A percentile compares a stretch with the other conserved stretches of the same genome.
Conservation (phyloP, 2,113 vertebrate species). For the Perca flavescens region DNA sequence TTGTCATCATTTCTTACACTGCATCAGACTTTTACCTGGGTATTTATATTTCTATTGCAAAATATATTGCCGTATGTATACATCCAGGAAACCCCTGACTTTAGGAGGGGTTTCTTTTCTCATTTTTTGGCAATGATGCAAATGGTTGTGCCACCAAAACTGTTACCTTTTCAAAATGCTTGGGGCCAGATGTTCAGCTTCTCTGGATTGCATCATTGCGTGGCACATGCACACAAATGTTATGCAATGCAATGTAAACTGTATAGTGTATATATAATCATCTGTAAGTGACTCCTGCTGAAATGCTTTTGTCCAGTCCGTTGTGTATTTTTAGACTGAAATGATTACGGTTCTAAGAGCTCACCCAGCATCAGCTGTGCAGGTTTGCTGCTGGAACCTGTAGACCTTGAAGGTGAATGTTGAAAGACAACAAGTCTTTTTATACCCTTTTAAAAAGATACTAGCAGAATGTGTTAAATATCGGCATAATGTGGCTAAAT, state of each 20-base stretch:
- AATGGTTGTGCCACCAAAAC: no score
- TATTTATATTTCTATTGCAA: not conserved
- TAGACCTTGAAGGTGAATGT: constrained; percentile 40
- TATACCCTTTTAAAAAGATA: not conserved
- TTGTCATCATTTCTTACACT: not conserved
- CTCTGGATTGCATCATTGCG: no score
- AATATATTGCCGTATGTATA: not conserved
- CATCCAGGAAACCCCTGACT: not conserved
- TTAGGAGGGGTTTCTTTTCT: not conserved
- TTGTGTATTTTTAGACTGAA: constrained; percentile 8
- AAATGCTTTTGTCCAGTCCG: not conserved
- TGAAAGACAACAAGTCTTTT: constrained; percentile 1
- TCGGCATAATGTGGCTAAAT: constrained; percentile 10
- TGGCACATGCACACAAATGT: no score
- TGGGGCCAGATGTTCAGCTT: not conserved
- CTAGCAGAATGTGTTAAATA: constrained; percentile 15
- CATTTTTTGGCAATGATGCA: no score
- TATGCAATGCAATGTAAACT: no score
- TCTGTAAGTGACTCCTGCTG: not conserved
- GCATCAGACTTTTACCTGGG: not conserved
- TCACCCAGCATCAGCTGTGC: not conserved
- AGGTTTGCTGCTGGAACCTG: constrained; percentile 4
- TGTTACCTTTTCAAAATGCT: not conserved
- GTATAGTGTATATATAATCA: no score
- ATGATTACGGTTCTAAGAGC: not conserved